Evolutionary conservation across 1,140 invertebrate species (phyloP), one percentile per base, ranked within the genome.

Genomic region (Subanguina moxae): DNA sequence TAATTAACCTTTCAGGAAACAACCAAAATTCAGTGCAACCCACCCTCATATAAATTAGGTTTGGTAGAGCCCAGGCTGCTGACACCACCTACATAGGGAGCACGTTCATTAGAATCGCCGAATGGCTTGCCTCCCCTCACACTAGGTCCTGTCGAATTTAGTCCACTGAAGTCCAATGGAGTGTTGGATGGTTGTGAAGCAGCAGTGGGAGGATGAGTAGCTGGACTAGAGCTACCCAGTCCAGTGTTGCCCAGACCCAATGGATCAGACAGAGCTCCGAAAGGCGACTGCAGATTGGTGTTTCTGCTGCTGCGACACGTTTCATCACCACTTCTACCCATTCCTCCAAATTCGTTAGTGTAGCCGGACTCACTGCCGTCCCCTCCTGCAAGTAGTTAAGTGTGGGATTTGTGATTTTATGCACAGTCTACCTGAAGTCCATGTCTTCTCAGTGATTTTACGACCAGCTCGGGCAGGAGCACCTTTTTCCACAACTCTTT

Each of bases 371-470:
- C 19, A n/a, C 30, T 27, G 9, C 62, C 59, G 8, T 15, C 48
- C 3, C 48, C 48, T 19, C 48, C 48, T 52, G 17, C n/a, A 52
- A 52, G 8, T 19, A 15, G n/a, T 5, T 5, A 52, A 21, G 3
- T 52, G 1, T 21, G n/a, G 48, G 48, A 52, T 7, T 3, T 15
- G 3, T 7, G 3, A 19, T 3, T 21, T 21, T 52, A 7, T 52
- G 23, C 3, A 52, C 3, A 7, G 23, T 21, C 23, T 21, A 52
- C 66, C 69, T 3, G 62, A 70, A n/a, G 70, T 80, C 79, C 79
- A 81, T 45, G 68, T 70, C 59, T 80, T 82, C 32, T 83, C 81
- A 43, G 71, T 66, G 17, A 83, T 65, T 42, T 68, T 70, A 19
- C 72, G 59, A 23, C 79, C 79, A n/a, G 70, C 72, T 17, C 70